Base-by-base conservation (phyloP, 2,888 invertebrate genomes). In the Atherix ibis region DNA sequence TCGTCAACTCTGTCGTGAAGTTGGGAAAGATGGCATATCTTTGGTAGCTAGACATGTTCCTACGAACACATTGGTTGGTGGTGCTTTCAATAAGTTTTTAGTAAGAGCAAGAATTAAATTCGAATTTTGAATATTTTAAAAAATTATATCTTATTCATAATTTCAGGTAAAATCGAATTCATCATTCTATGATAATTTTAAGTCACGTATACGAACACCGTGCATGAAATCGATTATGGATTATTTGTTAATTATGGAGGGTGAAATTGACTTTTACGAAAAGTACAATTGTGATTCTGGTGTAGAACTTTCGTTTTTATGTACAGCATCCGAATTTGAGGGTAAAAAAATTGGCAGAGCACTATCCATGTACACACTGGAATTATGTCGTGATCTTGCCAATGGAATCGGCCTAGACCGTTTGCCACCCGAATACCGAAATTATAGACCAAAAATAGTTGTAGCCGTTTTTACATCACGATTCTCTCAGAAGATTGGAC, bases 31-130 rank as follows among this genome's bases (percentile, higher is more conserved):
- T 47, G 76, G 76, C 0, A 67, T 72, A 1, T 75, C 77, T 0
- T 45, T 79, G 26, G 65, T 76, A 1, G 75, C 74, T 1, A 56
- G 72, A 2, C 68, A 70, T 35, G 59, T 63, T 4, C 49, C 52
- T 2, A 71, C 59, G 1, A 65, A 66, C 1, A 62, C 66, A 45
- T 69, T 78, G 2, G 71, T 62, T 4, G 67, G 72, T 1, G 74
- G 66, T 2, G 53, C 68, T 4, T 73, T 80, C 47, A 80, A 79
- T 53, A 79, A 79, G 60, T 55, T 80, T 39, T 76, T 76, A 62
- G 77, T 71, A 49, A 48, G 38, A 45, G n/a, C n/a, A n/a, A n/a
- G n/a, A n/a, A n/a, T n/a, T n/a, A n/a, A n/a, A n/a, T n/a, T n/a
- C n/a, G n/a, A n/a, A n/a, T n/a, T n/a, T n/a, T n/a, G n/a, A n/a